A percentile compares a stretch with the other conserved stretches of the same genome.
phyloP scores from a whole-genome alignment of 2,113 vertebrate genomes.

The Bubo bubo region DNA sequence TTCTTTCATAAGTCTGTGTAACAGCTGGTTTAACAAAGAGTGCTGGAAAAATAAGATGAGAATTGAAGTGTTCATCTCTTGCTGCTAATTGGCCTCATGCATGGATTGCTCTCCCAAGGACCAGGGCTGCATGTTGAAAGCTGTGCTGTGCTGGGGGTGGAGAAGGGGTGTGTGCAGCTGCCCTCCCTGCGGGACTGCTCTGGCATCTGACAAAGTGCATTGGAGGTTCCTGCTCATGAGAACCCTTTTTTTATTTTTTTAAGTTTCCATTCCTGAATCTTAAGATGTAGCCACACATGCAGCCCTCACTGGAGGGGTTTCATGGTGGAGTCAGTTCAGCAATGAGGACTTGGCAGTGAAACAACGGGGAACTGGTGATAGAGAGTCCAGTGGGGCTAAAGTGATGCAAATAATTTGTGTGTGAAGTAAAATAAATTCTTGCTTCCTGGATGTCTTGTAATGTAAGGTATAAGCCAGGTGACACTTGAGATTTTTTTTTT shows the following conservation, averaged over 20 bases:
- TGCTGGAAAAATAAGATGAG: background rate
- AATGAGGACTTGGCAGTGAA: background rate
- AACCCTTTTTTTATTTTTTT: background rate
- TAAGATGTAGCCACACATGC: background rate
- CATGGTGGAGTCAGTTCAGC: background rate
- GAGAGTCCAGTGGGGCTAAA: background rate
- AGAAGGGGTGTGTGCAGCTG: background rate
- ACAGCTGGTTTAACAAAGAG: background rate
- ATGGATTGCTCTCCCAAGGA: background rate
- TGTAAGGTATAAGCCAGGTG: background rate
- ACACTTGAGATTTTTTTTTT: background rate
- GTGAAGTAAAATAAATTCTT: background rate
- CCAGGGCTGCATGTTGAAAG: background rate
- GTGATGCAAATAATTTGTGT: background rate
- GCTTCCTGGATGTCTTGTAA: background rate
- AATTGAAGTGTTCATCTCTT: background rate
- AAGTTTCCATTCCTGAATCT: background rate
- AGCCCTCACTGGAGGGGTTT: background rate
- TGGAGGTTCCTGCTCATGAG: background rate
- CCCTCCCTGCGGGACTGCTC: background rate
- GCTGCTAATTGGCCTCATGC: accelerated
- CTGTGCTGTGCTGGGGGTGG: background rate
- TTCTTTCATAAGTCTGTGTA: background rate
- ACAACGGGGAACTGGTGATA: background rate
- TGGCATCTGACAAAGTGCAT: background rate